Evolutionary conservation across 2,888 invertebrate genomes (phyloP).

Genomic region (Frankliniella fusca): DNA sequence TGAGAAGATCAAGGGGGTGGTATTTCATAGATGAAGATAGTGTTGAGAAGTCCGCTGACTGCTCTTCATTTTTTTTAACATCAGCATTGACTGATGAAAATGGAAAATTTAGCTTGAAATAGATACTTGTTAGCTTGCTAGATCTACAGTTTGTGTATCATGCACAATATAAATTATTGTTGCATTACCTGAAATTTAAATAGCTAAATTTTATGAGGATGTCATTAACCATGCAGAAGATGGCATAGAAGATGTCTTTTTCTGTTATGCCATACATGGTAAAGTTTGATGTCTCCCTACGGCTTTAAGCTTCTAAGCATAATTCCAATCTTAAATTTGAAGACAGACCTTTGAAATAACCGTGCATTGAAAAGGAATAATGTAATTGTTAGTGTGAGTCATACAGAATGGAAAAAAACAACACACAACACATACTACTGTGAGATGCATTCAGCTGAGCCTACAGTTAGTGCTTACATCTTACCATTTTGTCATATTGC

Average conservation of each 20-base stretch:
- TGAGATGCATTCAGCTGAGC: neutral
- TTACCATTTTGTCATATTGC: conserved; percentile 26
- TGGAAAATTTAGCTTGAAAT: neutral
- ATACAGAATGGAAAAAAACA: neutral
- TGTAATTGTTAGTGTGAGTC: conserved; percentile 11
- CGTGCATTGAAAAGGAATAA: neutral
- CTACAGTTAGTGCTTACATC: conserved; percentile 19
- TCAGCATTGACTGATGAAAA: neutral
- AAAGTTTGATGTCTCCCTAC: neutral
- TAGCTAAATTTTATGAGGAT: neutral
- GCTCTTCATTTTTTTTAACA: neutral
- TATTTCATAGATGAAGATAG: neutral
- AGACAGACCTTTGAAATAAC: neutral
- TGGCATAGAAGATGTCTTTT: conserved; percentile 3
- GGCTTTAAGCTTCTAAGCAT: neutral
- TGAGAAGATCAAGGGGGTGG: too few relatives aligned
- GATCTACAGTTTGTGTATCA: conserved; percentile 8
- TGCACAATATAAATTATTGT: conserved; percentile 16
- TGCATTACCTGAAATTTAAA: conserved; percentile 1
- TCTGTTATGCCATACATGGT: neutral
- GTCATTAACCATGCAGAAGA: neutral
- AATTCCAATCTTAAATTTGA: neutral
- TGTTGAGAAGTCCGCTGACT: neutral
- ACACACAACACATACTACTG: conserved; percentile 12
- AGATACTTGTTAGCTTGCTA: conserved; percentile 3